Conservation (phyloP, 2,888 invertebrate genomes). For the Phaedon cochleariae region DNA sequence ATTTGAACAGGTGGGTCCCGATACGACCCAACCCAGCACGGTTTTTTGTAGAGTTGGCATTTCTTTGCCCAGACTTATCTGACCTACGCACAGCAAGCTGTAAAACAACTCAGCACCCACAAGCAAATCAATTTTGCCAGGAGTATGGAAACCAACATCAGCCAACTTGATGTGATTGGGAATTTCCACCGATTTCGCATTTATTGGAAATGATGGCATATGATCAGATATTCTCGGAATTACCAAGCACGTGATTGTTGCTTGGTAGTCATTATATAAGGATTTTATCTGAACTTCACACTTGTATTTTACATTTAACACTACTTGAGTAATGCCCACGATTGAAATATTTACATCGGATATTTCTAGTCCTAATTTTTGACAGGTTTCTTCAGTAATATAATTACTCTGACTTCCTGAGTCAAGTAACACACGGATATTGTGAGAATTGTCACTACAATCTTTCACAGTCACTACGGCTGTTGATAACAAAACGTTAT, state of each 20-base stretch:
- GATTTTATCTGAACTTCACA: constrained; percentile 1
- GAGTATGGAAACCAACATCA: too few relatives aligned
- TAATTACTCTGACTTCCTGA: too few relatives aligned
- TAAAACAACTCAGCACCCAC: constrained; percentile 4
- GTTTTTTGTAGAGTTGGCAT: constrained; percentile 16
- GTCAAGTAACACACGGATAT: neutral
- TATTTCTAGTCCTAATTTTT: neutral
- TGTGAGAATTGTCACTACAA: neutral
- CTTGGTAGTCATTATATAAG: neutral
- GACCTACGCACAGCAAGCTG: constrained; percentile 1
- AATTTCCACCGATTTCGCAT: neutral
- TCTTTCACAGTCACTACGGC: neutral
- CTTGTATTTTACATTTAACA: neutral
- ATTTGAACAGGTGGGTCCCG: neutral
- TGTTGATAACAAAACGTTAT: neutral
- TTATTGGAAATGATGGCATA: neutral
- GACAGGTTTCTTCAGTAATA: too few relatives aligned
- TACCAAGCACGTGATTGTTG: neutral
- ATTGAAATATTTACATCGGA: neutral
- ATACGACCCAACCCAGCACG: constrained; percentile 3
- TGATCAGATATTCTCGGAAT: constrained; percentile 10
- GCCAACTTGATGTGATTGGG: constrained; percentile 1
- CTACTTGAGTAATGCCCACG: constrained; percentile 3
- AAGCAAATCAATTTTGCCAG: neutral
- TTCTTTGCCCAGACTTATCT: neutral